Base-by-base conservation (phyloP, 2,113 vertebrate species). In the Aix galericulata region DNA sequence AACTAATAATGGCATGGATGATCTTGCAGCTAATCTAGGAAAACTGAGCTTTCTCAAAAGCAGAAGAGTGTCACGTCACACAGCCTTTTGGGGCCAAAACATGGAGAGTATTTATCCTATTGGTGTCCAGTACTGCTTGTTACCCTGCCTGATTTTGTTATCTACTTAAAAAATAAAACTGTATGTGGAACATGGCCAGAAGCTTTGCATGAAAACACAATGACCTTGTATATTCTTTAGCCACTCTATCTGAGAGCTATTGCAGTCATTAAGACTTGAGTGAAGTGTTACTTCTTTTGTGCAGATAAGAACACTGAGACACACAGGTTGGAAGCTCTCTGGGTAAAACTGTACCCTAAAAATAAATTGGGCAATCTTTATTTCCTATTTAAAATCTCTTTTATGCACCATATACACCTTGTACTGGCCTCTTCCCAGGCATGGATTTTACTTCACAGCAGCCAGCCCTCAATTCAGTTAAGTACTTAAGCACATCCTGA, bases 401-500 rank as follows among this genome's bases (percentile, higher is more conserved):
- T 67, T 83, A 88, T 86, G 42, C 26, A 52, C 56, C 23, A 34
- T 26, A 58, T 0, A 0, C 6, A 90, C 26, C 48, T 68, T 83
- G 42, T 64, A 63, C 63, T 83, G 72, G 68, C 40, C 92, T 93
- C 80, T 69, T 94, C 91, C 68, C 88, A 93, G 82, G 27, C 82
- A 63, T 4, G 38, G 87, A 82, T 95, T 95, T 89, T 91, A 71
- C 62, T 74, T 72, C 68, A 59, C 55, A 74, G 64, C 36, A 77
- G 52, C n/a, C 36, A 94, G 59, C 38, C 18, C 40, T 91, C 76
- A 85, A 27, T 74, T 88, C 81, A 91, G 80, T 48, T 53, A 95
- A 94, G 94, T 71, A 92, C 93, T 97, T 96, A 81, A 89, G 93
- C 46, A 83, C 71, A 77, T 94, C 75, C 87, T 88, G 77, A 89